These are phyloP conservation scores for Protodeltote pygarga DNA, from an alignment of 2,888 invertebrate species.

Conservation along the genomic window DNA sequence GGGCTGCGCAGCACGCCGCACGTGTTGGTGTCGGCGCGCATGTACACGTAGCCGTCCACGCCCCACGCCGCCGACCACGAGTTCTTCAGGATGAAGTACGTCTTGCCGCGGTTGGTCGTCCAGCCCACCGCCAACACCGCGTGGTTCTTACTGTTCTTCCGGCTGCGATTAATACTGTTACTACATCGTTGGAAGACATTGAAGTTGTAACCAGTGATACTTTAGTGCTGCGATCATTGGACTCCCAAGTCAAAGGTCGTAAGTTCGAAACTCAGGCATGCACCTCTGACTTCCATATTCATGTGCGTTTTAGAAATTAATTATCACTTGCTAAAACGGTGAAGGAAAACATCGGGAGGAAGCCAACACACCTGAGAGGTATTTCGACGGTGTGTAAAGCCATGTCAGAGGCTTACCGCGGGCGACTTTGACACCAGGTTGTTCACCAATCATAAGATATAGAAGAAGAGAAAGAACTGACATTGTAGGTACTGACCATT, in stretches of 20 bases:
- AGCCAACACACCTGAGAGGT: no score
- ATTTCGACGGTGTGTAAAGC: no score
- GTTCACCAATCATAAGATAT: not conserved
- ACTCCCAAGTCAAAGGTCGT: no score
- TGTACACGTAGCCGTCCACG: constrained; percentile 67
- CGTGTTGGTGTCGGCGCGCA: constrained; percentile 70
- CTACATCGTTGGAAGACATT: not conserved
- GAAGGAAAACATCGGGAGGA: no score
- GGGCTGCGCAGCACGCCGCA: constrained; percentile 72
- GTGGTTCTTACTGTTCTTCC: constrained; percentile 59
- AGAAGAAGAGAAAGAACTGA: not conserved
- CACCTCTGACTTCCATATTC: no score
- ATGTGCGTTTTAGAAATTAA: no score
- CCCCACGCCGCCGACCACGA: constrained; percentile 73
- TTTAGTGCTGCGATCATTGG: not conserved
- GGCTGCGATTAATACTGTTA: constrained; percentile 50
- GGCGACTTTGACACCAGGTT: not conserved
- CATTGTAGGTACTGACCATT: constrained; percentile 60
- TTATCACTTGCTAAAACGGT: no score
- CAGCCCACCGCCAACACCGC: constrained; percentile 78
- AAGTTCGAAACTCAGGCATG: no score
- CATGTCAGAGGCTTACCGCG: no score
- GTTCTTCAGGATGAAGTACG: constrained; percentile 78
- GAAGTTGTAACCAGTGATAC: not conserved
- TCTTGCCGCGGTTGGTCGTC: constrained; percentile 61